Evolutionary conservation across 2,888 invertebrate genomes (phyloP).

Genomic region (Imbricaverruca yamaguchii): DNA sequence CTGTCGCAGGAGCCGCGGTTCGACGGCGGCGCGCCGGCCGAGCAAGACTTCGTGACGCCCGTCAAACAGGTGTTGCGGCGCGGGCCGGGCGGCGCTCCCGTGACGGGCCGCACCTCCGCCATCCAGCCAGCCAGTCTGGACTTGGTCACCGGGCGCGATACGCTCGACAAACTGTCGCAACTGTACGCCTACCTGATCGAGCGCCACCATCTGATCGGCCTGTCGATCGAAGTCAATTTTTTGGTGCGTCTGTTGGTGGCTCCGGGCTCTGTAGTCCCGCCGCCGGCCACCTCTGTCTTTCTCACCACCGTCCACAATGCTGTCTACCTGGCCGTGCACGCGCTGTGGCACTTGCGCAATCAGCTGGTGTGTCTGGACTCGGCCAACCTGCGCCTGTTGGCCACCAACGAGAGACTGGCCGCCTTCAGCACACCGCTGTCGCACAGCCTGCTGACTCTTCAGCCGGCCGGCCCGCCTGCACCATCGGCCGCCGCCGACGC

Average conservation of each 20-base stretch:
- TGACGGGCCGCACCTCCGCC: neutral
- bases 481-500: conserved; percentile 36
- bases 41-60: neutral
- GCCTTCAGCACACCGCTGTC: conserved; percentile 51
- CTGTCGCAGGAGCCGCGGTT: neutral
- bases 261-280: conserved; percentile 34
- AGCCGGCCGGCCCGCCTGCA: neutral
- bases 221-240: conserved; percentile 60
- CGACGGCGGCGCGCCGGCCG: neutral
- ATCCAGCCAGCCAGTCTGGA: neutral
- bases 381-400: conserved; percentile 56
- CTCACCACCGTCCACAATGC: conserved; percentile 51
- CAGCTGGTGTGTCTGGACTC: conserved; percentile 54
- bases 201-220: conserved; percentile 54
- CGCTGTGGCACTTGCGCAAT: conserved; percentile 52
- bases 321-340: conserved; percentile 63
- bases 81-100: neutral
- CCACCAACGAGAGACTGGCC: conserved; percentile 57
- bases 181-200: conserved; percentile 54
- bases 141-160: conserved; percentile 46
- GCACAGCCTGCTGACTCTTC: neutral
- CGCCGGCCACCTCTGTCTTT: conserved; percentile 25
- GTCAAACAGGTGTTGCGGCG: neutral
- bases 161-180: conserved; percentile 50
- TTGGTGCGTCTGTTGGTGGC: conserved; percentile 54